These are phyloP conservation scores for Euthynnus affinis DNA, from an alignment of 2,797 vertebrate genomes.

Conservation along the genomic window DNA sequence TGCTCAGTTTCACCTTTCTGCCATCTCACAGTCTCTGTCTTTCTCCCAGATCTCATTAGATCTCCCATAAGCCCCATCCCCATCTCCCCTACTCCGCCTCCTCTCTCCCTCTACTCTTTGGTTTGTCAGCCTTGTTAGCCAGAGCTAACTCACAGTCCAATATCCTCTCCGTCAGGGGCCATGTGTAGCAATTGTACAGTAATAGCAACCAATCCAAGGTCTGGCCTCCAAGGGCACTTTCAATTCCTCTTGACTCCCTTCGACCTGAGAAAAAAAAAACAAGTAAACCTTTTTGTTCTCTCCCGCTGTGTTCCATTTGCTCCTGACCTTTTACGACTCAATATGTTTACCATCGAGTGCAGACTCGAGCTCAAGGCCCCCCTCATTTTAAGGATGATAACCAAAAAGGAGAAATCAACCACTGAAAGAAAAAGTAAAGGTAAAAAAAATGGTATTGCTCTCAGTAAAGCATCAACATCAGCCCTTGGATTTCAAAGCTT, in stretches of 20 bases:
- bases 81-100: neutral
- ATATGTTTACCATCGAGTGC: slow-evolving; percentile 28
- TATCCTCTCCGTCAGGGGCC: slow-evolving; percentile 14
- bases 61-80: neutral
- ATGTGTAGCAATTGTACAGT: slow-evolving; percentile 38
- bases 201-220: slow-evolving; percentile 43
- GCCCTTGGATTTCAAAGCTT: slow-evolving; percentile 14
- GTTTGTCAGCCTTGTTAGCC: slow-evolving; percentile 54
- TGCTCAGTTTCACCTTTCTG: slow-evolving; percentile 52
- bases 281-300: slow-evolving; percentile 38
- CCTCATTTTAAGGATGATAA: slow-evolving; percentile 7
- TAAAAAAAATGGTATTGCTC: neutral
- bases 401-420: slow-evolving; percentile 18
- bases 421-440: slow-evolving; percentile 2
- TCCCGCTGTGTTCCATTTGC: slow-evolving; percentile 33
- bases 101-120: neutral
- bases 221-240: slow-evolving; percentile 29
- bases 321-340: slow-evolving; percentile 56
- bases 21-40: slow-evolving; percentile 32
- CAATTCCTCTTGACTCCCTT: slow-evolving; percentile 24
- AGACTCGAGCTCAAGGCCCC: slow-evolving; percentile 27
- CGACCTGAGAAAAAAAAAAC: slow-evolving; percentile 36
- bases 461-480: neutral
- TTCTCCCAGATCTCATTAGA: slow-evolving; percentile 50
- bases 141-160: slow-evolving; percentile 22